These are phyloP conservation scores for Aphelocoma californica DNA, from an alignment of 2,797 vertebrate genomes.

Conservation along the genomic window DNA sequence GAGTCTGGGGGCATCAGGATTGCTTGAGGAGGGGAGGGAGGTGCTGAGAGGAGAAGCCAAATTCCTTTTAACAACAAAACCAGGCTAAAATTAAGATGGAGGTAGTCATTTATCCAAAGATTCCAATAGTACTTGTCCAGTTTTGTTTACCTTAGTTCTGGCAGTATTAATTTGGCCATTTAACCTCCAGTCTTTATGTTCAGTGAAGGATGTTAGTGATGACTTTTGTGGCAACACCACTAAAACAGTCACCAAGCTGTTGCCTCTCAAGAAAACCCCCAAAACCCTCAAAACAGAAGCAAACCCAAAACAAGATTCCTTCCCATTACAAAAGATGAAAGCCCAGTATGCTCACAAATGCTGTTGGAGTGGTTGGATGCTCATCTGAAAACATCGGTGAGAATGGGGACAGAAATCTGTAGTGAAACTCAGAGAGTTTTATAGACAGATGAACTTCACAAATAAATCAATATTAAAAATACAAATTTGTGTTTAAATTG, in stretches of 20 bases:
- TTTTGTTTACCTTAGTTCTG: background rate
- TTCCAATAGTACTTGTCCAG: fast-evolving
- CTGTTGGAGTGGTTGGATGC: background rate
- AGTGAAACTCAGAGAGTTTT: background rate
- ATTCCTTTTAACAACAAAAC: background rate
- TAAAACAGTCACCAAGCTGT: background rate
- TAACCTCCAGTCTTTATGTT: background rate
- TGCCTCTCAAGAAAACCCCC: background rate
- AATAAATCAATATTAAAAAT: background rate
- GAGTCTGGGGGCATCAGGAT: background rate
- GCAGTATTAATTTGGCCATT: background rate
- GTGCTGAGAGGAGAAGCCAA: background rate
- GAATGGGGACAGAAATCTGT: background rate
- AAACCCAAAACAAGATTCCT: fast-evolving
- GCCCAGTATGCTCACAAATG: background rate
- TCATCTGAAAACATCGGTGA: background rate
- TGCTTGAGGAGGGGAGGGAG: background rate
- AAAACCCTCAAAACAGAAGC: background rate
- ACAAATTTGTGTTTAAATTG: background rate
- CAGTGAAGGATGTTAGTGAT: background rate
- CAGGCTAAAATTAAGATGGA: background rate
- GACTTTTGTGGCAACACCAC: background rate
- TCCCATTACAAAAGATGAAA: background rate
- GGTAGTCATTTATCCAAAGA: background rate
- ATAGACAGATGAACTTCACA: background rate